Evolutionary conservation across 2,113 vertebrate genomes (phyloP).

Genomic region (Burhinus oedicnemus): DNA sequence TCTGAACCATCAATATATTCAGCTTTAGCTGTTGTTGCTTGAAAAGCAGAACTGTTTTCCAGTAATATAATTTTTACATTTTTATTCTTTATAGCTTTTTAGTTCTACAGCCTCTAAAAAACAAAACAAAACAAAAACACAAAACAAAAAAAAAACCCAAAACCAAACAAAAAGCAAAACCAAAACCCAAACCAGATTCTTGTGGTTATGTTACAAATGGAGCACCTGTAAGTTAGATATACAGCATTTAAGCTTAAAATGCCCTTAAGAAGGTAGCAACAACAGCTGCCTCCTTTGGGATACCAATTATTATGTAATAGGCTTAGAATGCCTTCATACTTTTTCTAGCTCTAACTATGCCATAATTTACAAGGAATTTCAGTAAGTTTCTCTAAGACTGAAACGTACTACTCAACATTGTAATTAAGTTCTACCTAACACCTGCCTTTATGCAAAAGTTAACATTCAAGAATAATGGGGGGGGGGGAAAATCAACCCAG

Average conservation of each 20-base stretch:
- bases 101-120: not conserved
- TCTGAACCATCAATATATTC: not conserved
- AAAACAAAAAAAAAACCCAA: too few species aligned
- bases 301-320: not conserved
- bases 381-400: not conserved
- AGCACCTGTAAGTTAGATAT: not conserved
- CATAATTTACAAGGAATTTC: not conserved
- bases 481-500: not conserved
- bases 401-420: not conserved
- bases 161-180: not conserved
- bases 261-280: not conserved
- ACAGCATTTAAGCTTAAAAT: not conserved
- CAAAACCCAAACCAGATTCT: not conserved
- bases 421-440: not conserved
- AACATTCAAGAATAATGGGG: not conserved
- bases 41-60: not conserved
- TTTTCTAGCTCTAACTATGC: not conserved
- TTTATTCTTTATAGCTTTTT: not conserved
- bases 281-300: not conserved
- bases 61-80: not conserved
- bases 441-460: not conserved
- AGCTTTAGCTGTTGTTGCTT: not conserved
- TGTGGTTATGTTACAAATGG: not conserved
- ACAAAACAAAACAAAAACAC: not conserved
- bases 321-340: not conserved